Evolutionary conservation across 2,113 vertebrate genomes (phyloP).

Genomic region (Amphiprion ocellaris): DNA sequence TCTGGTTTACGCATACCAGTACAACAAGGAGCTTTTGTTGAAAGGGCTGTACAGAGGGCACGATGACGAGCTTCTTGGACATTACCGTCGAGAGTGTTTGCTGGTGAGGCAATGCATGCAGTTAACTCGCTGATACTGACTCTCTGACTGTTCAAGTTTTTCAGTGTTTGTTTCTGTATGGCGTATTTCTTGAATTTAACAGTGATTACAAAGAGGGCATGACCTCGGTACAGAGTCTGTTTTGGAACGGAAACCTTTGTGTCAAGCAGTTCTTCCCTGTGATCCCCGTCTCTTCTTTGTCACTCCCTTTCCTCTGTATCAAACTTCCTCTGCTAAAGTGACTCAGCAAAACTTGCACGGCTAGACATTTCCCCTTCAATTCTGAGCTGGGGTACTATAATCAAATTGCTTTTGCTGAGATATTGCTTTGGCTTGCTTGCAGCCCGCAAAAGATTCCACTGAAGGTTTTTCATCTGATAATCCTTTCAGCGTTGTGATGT

Average conservation of each 20-base stretch:
- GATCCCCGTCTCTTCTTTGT: constrained; percentile 30
- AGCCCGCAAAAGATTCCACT: constrained; percentile 68
- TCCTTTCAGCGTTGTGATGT: constrained; percentile 55
- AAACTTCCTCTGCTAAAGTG: constrained; percentile 59
- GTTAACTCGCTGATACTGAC: not conserved
- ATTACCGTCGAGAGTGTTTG: constrained; percentile 95
- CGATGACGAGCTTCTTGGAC: constrained; percentile 90
- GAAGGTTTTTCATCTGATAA: constrained; percentile 69
- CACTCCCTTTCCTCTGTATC: constrained; percentile 52
- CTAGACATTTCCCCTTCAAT: constrained; percentile 40
- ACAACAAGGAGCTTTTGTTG: constrained; percentile 94
- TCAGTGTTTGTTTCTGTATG: not conserved
- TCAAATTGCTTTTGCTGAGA: constrained; percentile 68
- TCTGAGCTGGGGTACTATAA: constrained; percentile 49
- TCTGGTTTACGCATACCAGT: constrained; percentile 95
- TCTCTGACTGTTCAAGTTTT: not conserved
- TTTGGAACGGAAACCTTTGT: constrained; percentile 29
- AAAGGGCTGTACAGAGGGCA: constrained; percentile 94
- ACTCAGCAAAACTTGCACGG: constrained; percentile 63
- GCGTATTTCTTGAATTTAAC: not conserved
- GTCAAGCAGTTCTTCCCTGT: constrained; percentile 21
- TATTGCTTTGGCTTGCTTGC: constrained; percentile 67
- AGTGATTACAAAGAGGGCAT: constrained; percentile 11
- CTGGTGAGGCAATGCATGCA: constrained; percentile 87
- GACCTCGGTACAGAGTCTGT: not conserved